Evolutionary conservation across 2,888 invertebrate species (phyloP), one percentile per base, ranked within the genome.

Genomic region (Polia nebulosa): DNA sequence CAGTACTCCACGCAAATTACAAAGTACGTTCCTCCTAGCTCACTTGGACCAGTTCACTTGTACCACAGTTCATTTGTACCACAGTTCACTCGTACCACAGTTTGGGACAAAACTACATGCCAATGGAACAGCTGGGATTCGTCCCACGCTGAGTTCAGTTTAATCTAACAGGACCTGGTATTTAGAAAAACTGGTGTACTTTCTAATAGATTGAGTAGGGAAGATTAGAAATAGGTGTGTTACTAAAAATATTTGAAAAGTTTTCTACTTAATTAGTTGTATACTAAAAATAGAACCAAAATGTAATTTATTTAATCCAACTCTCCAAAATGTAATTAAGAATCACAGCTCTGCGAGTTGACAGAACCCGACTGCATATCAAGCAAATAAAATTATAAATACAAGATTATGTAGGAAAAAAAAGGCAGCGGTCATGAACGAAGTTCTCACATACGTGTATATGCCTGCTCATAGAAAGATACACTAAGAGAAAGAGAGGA

Each of bases 71-170:
- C 36, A 41, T 20, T 67, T 17, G 69, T 49, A 58, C 49, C 39
- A 41, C 39, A 39, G 39, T 39, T 39, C 39, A 17, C 7, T 39
- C 15, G 39, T 39, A 39, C 53, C 34, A 51, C 55, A 60, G 60
- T 74, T 76, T n/a, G 56, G 34, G 51, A 45, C 53, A 22, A 51
- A 61, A 80, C 76, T 76, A 58, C 76, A 77, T 45, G 29, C 63
- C 62, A 62, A 45, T 58, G 61, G 51, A 61, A 65, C 80, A 65
- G 53, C 64, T 77, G 76, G 45, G 47, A 44, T 20, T 36, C 17
- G 49, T 77, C 53, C 45, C 80, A 61, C 58, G 60, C 13, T 39
- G 27, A 52, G 51, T 56, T 53, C 11, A 32, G 20, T 58, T 44
- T 58, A 52, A 34, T 73, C 44, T 49, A 32, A 44, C 52, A 47